Conservation (phyloP, 2,113 vertebrate species). For the Archocentrus centrarchus region DNA sequence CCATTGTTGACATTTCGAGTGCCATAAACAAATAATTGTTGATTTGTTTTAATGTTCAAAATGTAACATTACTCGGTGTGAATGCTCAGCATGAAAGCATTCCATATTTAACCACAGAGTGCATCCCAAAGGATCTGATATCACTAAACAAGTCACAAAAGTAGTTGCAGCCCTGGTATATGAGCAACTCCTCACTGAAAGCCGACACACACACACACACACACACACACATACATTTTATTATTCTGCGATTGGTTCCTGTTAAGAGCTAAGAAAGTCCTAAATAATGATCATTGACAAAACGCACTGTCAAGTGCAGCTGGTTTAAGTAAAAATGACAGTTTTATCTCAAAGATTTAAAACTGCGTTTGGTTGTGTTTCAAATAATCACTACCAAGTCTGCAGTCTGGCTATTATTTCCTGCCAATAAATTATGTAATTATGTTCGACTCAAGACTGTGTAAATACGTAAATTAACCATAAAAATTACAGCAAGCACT, state of each 20-base stretch:
- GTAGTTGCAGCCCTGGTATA: neutral
- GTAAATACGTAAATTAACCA: neutral
- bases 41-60: slow-evolving; percentile 5
- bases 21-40: neutral
- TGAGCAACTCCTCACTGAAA: neutral
- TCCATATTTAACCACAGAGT: neutral
- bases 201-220: neutral
- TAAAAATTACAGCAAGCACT: neutral
- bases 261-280: neutral
- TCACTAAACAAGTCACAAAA: neutral
- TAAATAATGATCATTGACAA: neutral
- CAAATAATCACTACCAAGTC: neutral
- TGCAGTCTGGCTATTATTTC: neutral
- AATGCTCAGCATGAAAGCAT: neutral
- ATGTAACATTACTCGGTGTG: neutral
- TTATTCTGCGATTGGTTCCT: slow-evolving; percentile 1
- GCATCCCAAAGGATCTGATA: neutral
- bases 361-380: neutral
- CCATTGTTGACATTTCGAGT: neutral
- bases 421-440: neutral
- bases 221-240: neutral
- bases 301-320: neutral
- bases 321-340: slow-evolving; percentile 9
- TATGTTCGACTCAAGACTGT: neutral
- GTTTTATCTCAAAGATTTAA: slow-evolving; percentile 15